Base-by-base conservation (phyloP, 2,113 vertebrate genomes). In the Antechinus stuartii region DNA sequence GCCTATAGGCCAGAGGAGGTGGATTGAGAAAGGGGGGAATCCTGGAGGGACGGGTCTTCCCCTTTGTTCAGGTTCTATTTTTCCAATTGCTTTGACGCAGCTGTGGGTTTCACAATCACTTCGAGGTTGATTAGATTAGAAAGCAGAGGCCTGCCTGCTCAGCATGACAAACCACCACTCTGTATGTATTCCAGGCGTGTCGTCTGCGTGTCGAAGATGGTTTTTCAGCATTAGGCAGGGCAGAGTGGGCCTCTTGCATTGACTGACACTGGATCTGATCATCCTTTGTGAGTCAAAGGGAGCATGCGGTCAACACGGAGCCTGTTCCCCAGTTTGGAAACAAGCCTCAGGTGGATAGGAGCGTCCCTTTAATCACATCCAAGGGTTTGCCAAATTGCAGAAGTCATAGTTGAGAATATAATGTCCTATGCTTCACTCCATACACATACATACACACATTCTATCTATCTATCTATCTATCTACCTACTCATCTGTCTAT, bases 41-140 rank as follows among this genome's bases (percentile, higher is more conserved):
- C 94, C 97, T 96, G 95, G 97, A 97, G 97, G 96, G 97, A 96
- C 95, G 95, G 97, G 98, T 98, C 97, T 98, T 98, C 97, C 96
- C 97, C 97, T 98, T 98, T 98, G 98, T 98, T 98, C 98, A 97
- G 68, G 97, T 95, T 98, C 98, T 98, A 22, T 98, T 98, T 98
- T 98, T 97, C 96, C 92, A 57, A 96, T 96, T 98, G 97, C 96
- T 98, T 96, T 97, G 97, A 98, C 97, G 97, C 96, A 97, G 97
- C 97, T 98, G 96, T 98, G 97, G 97, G 96, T 96, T 97, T 98
- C 97, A 95, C 96, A 97, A 35, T 97, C 96, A 94, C 96, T 98
- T 97, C 96, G 96, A 98, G 95, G 95, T 93, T 98, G 97, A 98
- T 99, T 98, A 98, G 98, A 97, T 98, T 96, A 98, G 97, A 98